Evolutionary conservation across 64 coral and sea anemone species (phyloP).

Genomic region (Anthopleura sola): DNA sequence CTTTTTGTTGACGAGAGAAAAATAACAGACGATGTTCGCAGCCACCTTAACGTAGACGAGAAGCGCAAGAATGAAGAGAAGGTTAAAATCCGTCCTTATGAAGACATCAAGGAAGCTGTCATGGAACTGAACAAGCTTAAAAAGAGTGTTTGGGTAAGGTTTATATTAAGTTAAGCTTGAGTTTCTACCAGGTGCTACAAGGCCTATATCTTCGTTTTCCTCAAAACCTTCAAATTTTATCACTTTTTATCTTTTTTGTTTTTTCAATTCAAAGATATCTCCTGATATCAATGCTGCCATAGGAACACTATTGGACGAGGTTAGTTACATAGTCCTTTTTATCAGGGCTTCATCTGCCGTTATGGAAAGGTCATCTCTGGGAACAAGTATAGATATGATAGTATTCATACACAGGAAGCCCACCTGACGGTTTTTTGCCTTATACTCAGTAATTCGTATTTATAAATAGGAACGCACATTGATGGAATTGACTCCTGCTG

Average conservation of each 20-base stretch:
- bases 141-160: not conserved
- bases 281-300: not conserved
- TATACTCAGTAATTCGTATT: not conserved
- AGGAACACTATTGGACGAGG: not conserved
- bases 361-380: too few species aligned
- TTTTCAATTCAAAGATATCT: not conserved
- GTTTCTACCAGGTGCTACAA: too few species aligned
- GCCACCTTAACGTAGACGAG: not conserved
- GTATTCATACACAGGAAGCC: too few species aligned
- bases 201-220: too few species aligned
- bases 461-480: slow-evolving; percentile 36
- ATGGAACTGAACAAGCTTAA: not conserved
- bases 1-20: slow-evolving; percentile 10
- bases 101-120: not conserved
- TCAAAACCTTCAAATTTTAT: not conserved
- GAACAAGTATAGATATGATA: too few species aligned
- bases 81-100: not conserved
- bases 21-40: slow-evolving; percentile 12
- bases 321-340: not conserved
- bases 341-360: not conserved
- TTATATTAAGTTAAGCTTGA: not conserved
- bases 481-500: slow-evolving; percentile 57
- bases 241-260: too few species aligned
- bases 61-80: not conserved
- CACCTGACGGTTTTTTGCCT: too few species aligned